Evolutionary conservation across 2,113 vertebrate genomes (phyloP).

Genomic region (mouse (Mus musculus)): GRCm39 chr11:75230001-75230500

Average conservation of each 20-base stretch:
- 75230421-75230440: neutral
- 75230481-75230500: neutral
- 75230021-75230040: slow-evolving; percentile 47
- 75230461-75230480: neutral
- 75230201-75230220: too few species aligned
- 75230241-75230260: too few species aligned
- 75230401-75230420: neutral
- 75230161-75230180: neutral
- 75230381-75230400: neutral
- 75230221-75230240: too few species aligned
- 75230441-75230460: neutral
- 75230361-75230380: neutral
- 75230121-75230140: neutral
- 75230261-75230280: neutral
- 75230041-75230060: neutral
- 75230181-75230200: neutral
- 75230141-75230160: neutral
- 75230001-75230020: neutral
- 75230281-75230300: neutral
- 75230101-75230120: neutral
- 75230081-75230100: neutral
- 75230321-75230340: neutral
- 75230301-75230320: neutral
- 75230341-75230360: neutral
- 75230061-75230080: neutral